Evolutionary conservation across 2,888 invertebrate genomes (phyloP).

Genomic region (Pheosia tremula): DNA sequence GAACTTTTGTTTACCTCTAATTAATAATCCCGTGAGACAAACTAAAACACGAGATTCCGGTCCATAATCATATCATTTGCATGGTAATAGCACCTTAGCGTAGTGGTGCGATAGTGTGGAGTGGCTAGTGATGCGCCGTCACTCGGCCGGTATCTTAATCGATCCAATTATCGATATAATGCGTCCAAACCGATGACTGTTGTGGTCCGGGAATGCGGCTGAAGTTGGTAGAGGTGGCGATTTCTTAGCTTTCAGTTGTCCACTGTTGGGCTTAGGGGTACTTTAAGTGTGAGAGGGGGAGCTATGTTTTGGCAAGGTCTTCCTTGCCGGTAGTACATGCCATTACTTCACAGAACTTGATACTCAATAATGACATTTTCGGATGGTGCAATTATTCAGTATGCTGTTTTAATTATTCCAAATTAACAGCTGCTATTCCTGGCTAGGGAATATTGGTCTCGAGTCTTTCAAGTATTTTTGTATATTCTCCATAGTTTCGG

Average conservation of each 20-base stretch:
- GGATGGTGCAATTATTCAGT: no score
- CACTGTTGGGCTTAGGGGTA: no score
- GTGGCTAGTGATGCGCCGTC: slow-evolving; percentile 45
- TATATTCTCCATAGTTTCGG: no score
- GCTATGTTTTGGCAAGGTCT: no score
- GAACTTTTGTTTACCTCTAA: background rate
- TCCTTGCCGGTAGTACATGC: no score
- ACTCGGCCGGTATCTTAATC: slow-evolving; percentile 60
- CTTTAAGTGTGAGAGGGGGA: no score
- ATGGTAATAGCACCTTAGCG: slow-evolving; percentile 1
- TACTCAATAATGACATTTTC: no score
- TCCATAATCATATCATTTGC: background rate
- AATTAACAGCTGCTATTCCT: no score
- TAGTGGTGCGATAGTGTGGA: slow-evolving; percentile 6
- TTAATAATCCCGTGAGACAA: slow-evolving; percentile 4
- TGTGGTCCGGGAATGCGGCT: slow-evolving; percentile 11
- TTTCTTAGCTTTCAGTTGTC: background rate
- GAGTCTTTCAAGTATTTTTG: no score
- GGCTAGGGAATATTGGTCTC: no score
- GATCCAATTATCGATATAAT: slow-evolving; percentile 61
- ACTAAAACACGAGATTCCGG: slow-evolving; percentile 5
- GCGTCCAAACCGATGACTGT: slow-evolving; percentile 28
- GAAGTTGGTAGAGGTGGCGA: slow-evolving; percentile 12
- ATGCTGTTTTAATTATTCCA: no score
- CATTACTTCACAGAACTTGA: no score